Evolutionary conservation across 2,888 invertebrate genomes (phyloP).

Genomic region (Phrixothrix hirtus): DNA sequence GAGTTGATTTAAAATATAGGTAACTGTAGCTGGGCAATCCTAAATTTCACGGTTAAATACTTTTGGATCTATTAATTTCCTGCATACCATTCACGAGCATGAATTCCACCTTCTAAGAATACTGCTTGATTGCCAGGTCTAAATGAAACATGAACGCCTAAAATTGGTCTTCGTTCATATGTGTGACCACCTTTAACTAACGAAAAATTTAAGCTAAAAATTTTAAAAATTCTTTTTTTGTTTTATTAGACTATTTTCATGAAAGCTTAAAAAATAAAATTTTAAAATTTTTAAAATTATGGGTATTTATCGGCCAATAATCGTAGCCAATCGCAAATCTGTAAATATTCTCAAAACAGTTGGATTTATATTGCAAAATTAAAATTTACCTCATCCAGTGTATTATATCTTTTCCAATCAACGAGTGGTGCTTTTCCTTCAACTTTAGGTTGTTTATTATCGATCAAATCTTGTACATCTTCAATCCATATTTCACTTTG

Average conservation of each 20-base stretch:
- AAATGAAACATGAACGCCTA: slow-evolving; percentile 58
- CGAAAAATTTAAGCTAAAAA: no score
- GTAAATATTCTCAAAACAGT: slow-evolving; percentile 22
- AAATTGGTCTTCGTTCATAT: slow-evolving; percentile 62
- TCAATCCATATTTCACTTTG: slow-evolving; percentile 57
- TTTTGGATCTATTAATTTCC: no score
- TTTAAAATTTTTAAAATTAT: no score
- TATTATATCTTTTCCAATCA: slow-evolving; percentile 65
- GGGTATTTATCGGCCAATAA: slow-evolving; percentile 57
- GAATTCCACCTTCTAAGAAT: slow-evolving; percentile 64
- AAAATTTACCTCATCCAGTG: slow-evolving; percentile 56
- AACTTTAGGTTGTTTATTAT: slow-evolving; percentile 54
- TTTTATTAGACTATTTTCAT: no score
- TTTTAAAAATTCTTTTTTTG: no score
- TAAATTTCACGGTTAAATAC: no score
- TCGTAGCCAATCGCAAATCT: slow-evolving; percentile 65
- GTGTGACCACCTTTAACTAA: slow-evolving; percentile 61
- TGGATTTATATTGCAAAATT: background rate
- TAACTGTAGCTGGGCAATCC: slow-evolving; percentile 49
- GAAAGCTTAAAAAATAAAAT: no score
- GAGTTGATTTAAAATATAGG: slow-evolving; percentile 67
- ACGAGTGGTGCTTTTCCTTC: slow-evolving; percentile 46
- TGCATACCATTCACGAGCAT: slow-evolving; percentile 47
- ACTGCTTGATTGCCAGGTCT: slow-evolving; percentile 61
- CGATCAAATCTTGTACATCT: slow-evolving; percentile 62